Evolutionary conservation across 2,888 invertebrate species (phyloP), one percentile per base, ranked within the genome.

Genomic region (Caenorhabditis macrosperma): DNA sequence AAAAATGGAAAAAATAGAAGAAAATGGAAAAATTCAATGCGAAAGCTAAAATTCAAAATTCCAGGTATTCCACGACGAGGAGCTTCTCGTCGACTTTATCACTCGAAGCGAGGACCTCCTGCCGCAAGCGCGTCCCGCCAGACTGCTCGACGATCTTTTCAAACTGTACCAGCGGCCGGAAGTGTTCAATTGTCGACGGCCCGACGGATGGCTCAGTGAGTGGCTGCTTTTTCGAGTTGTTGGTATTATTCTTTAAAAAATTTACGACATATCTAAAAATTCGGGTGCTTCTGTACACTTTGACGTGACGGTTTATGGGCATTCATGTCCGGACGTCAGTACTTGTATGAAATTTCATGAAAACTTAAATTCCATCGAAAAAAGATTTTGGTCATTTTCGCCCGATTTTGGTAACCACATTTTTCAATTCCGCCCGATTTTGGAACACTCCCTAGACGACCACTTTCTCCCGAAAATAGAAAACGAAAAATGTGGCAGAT

Each of bases 181-280:
- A 15, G 63, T 78, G 0, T 78, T 72, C 26, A 46, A 52, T 0
- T 20, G 50, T 24, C 48, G 66, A 20, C 59, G 48, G 48, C 44
- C 71, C n/a, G 71, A 71, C 9, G 46, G 44, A 3, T 78, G 78
- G 78, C 44, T 71, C 1, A n/a, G 69, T 69, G 30, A 68, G 69
- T 33, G 15, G n/a, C n/a, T n/a, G n/a, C n/a, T n/a, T n/a, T n/a
- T n/a, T n/a, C n/a, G n/a, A n/a, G n/a, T n/a, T n/a, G n/a, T n/a
- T n/a, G n/a, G n/a, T n/a, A n/a, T 46, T 46, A 10, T 46, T 6
- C n/a, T n/a, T 6, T 6, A 46, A 46, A 46, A 46, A 10, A 5
- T 15, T n/a, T 46, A 5, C n/a, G 17, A n/a, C n/a, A n/a, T n/a
- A 46, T 46, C 2, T n/a, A 20, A n/a, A n/a, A n/a, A n/a, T n/a